These are phyloP conservation scores for Eulemur rubriventer DNA, from an alignment of 2,797 vertebrate species.

Conservation along the genomic window DNA sequence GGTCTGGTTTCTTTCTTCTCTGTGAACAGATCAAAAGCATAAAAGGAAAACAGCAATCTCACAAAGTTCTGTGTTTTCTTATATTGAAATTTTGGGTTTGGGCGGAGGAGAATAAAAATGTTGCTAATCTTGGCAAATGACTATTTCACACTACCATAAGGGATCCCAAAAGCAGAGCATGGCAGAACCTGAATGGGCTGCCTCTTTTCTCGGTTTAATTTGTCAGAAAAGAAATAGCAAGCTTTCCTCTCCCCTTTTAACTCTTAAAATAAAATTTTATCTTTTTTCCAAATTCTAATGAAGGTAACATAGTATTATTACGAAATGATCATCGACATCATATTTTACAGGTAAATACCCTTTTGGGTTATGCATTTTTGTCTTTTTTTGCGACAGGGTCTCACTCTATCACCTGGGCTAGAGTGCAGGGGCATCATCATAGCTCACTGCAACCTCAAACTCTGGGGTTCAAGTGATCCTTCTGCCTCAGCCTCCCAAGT, in stretches of 20 bases:
- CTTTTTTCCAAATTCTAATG: background rate
- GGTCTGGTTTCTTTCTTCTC: conserved; percentile 99
- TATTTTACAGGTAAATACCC: background rate
- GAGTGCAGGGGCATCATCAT: background rate
- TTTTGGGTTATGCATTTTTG: background rate
- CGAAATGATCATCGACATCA: background rate
- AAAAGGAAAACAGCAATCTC: background rate
- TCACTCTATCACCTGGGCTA: background rate
- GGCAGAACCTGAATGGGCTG: background rate
- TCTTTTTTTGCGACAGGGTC: background rate
- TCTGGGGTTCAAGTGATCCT: too few species aligned
- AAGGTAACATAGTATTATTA: background rate
- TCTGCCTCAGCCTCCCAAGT: too few species aligned
- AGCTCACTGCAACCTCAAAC: background rate
- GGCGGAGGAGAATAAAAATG: background rate
- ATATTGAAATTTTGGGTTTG: background rate
- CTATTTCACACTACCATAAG: background rate
- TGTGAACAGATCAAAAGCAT: conserved; percentile 70
- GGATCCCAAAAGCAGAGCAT: background rate
- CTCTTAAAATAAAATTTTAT: background rate
- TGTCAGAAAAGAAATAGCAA: background rate
- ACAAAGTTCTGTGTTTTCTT: background rate
- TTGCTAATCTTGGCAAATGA: background rate
- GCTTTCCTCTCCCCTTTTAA: background rate
- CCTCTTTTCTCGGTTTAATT: background rate